These are phyloP conservation scores for Oncopeltus fasciatus DNA, from an alignment of 1,140 invertebrate genomes.

Conservation along the genomic window DNA sequence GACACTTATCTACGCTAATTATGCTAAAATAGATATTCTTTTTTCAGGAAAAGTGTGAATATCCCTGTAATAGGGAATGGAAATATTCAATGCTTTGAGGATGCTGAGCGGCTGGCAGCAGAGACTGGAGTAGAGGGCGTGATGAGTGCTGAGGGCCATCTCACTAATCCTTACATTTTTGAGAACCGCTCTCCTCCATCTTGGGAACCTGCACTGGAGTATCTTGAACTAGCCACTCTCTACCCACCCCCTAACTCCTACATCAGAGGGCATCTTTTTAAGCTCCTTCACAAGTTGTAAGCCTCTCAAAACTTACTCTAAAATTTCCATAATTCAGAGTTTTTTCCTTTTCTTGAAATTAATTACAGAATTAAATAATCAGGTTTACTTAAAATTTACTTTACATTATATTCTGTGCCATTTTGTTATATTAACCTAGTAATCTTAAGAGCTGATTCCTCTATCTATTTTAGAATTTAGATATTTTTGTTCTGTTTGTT, in stretches of 20 bases:
- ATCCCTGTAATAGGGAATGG: constrained; percentile 96
- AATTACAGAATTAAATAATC: no score
- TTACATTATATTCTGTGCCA: no score
- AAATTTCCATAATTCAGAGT: no score
- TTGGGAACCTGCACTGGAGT: constrained; percentile 83
- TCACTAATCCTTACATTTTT: constrained; percentile 90
- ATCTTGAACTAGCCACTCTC: constrained; percentile 65
- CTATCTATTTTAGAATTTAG: no score
- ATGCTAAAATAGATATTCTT: neutral
- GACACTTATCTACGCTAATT: neutral
- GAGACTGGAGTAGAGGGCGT: constrained; percentile 78
- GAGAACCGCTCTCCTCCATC: constrained; percentile 53
- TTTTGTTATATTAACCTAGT: no score
- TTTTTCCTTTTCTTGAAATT: no score
- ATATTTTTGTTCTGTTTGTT: no score
- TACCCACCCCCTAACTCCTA: constrained; percentile 84
- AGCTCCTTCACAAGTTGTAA: constrained; percentile 91
- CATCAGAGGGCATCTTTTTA: constrained; percentile 89
- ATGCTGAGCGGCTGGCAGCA: constrained; percentile 71
- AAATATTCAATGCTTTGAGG: constrained; percentile 84
- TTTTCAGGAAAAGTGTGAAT: constrained; percentile 56
- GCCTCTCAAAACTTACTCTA: no score
- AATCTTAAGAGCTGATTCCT: no score
- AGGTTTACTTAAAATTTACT: no score
- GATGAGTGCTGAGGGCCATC: constrained; percentile 85